Conservation (phyloP, 2,113 vertebrate species). For the Dendrocopos noguchii region DNA sequence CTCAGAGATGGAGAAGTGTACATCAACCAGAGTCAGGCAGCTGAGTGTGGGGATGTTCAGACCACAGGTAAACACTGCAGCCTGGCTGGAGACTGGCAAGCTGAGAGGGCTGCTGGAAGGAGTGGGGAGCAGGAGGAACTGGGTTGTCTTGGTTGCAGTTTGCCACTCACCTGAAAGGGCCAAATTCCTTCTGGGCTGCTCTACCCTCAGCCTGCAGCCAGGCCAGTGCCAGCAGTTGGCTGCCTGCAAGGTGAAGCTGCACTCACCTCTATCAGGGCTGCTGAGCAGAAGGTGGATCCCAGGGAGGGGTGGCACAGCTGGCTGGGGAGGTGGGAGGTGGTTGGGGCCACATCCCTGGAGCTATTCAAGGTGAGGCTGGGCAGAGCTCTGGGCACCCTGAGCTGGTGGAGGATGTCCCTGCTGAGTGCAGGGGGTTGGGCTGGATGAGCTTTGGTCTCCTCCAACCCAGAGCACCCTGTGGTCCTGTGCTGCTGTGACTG, state of each 20-base stretch:
- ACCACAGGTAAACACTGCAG: constrained; percentile 80
- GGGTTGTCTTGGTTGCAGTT: background rate
- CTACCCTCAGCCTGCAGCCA: accelerated
- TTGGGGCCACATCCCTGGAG: too few species aligned
- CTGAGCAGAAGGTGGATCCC: background rate
- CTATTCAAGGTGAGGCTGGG: too few species aligned
- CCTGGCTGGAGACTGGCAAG: too few species aligned
- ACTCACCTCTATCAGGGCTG: background rate
- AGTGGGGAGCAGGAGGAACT: background rate
- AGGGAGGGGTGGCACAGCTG: background rate
- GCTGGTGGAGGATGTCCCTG: too few species aligned
- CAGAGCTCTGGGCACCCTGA: too few species aligned
- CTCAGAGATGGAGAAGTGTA: constrained; percentile 87
- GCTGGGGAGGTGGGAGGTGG: too few species aligned
- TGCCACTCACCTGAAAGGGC: background rate
- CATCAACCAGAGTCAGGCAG: constrained; percentile 80
- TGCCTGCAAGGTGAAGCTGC: background rate
- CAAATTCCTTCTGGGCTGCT: background rate
- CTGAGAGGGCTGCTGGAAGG: background rate
- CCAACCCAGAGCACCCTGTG: too few species aligned
- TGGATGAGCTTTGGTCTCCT: too few species aligned
- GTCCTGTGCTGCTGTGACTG: too few species aligned
- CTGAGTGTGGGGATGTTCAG: constrained; percentile 85
- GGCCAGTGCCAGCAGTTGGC: background rate
- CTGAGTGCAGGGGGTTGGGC: too few species aligned